Base-by-base conservation (phyloP, 2,888 invertebrate genomes). In the Apamea crenata region DNA sequence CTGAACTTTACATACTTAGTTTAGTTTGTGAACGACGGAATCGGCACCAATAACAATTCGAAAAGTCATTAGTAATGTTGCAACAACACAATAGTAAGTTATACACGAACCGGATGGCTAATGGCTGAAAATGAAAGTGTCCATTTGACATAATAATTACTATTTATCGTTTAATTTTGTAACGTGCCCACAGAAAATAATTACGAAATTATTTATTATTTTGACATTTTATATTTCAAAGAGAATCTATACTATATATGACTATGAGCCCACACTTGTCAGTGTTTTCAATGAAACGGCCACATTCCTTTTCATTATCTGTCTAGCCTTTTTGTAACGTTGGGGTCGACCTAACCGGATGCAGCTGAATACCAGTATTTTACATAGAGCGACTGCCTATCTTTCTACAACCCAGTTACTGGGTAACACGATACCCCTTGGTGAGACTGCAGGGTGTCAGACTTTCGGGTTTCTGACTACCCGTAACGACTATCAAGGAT, bases 151-250 rank as follows among this genome's bases (percentile, higher is more conserved):
- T 21, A 18, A 7, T n/a, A 14, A n/a, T n/a, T 18, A 32, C 0
- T 18, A 25, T 16, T 29, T 18, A 53, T 12, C 2, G 25, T 50
- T 14, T 1, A 16, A 61, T 50, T 63, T 50, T 40, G 25, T 77
- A 16, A 63, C 29, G 4, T 40, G 5, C 16, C 0, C 25, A 53
- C 21, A 40, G 18, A 32, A n/a, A 53, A 44, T 5, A 16, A 21
- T 56, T 10, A 16, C 12, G 32, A 32, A 77, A 77, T 53, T 3
- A 44, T 77, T 77, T 77, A 65, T 10, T 14, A 63, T 76, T 63
- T 53, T 63, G 47, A 21, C 40, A 63, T 61, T 76, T 61, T 6
- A 5, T 12, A 36, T 36, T 61, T 47, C 21, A 53, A 59, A 56
- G 44, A 5, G 16, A 29, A 32, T 32, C 1, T 16, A 16, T 50